Percentiles rank a stretch among this genome's conserved stretches.
Conservation (phyloP, 2,888 invertebrate genomes). For the Drosophila gaucha region DNA sequence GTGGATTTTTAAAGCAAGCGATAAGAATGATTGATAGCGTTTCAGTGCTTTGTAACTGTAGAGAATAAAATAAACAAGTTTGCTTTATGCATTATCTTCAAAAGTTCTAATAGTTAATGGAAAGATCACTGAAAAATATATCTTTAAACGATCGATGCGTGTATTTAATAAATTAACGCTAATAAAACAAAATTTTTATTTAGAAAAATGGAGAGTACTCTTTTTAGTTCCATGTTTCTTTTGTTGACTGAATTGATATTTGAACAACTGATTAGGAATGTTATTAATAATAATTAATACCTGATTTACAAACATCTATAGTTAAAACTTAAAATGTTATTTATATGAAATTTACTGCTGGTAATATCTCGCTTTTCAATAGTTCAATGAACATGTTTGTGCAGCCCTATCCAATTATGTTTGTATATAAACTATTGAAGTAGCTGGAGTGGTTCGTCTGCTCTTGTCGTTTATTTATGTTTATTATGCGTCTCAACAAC, state of each 20-base stretch:
- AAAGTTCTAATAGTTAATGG: neutral
- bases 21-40: conserved; percentile 27
- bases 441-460: conserved; percentile 12
- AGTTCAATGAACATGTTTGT: conserved; percentile 11
- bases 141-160: neutral
- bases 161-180: no score
- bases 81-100: neutral
- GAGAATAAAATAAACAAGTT: neutral
- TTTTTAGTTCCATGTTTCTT: no score
- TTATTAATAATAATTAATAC: no score
- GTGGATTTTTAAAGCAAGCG: conserved; percentile 23
- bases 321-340: neutral
- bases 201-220: no score
- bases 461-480: conserved; percentile 40
- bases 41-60: neutral
- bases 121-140: neutral
- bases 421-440: conserved; percentile 1
- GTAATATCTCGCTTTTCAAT: neutral
- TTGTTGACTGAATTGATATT: no score
- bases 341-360: neutral
- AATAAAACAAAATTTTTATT: no score
- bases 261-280: no score
- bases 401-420: conserved; percentile 17
- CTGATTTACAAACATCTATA: no score
- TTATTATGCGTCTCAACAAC: conserved; percentile 43